Conservation (phyloP, 2,797 vertebrate species). For the Arctocebus calabarensis region DNA sequence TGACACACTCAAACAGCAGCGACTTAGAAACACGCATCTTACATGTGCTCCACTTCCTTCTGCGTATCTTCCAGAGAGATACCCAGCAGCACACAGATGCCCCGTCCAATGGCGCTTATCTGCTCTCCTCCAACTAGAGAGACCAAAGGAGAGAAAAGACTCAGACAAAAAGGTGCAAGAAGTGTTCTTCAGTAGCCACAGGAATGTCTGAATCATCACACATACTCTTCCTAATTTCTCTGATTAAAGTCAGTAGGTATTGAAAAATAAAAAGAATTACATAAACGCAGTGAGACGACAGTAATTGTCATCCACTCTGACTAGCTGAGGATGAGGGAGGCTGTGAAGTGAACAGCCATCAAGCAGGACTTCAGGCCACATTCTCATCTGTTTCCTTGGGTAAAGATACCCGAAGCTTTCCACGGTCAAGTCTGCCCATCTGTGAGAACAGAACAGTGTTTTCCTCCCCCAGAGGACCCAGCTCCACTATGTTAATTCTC, state of each 20-base stretch:
- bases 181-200: not conserved
- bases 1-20: not conserved
- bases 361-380: not conserved
- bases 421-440: not conserved
- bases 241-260: not conserved
- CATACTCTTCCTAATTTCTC: not conserved
- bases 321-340: not conserved
- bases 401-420: slow-evolving; percentile 9
- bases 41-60: slow-evolving; percentile 97
- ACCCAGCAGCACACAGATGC: slow-evolving; percentile 96
- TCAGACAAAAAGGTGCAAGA: not conserved
- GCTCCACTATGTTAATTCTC: slow-evolving; percentile 18
- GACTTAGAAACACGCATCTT: slow-evolving; percentile 85
- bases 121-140: slow-evolving; percentile 94
- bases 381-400: slow-evolving; percentile 5
- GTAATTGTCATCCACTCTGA: slow-evolving; percentile 2
- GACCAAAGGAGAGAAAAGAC: slow-evolving; percentile 38
- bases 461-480: slow-evolving; percentile 26
- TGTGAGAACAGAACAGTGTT: not conserved
- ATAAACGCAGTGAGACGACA: not conserved
- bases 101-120: slow-evolving; percentile 94
- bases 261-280: not conserved
- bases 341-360: not conserved
- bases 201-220: slow-evolving; percentile 8
- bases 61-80: slow-evolving; percentile 96